Base-by-base conservation (phyloP, 1,140 invertebrate species). In the Halictus rubicundus region DNA sequence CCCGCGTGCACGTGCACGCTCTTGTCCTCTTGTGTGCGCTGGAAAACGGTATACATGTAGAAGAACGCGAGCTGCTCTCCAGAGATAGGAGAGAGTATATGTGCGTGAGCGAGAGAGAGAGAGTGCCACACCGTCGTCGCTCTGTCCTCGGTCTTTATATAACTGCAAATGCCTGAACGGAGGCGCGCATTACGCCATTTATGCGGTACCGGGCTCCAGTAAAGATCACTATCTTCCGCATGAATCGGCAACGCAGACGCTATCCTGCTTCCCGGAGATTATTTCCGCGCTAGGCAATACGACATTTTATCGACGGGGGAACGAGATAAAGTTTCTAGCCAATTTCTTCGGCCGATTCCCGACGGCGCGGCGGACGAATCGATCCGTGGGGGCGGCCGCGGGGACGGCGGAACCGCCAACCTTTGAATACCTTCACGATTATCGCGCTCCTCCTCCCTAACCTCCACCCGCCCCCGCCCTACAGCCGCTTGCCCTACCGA, bases 91-190 rank as follows among this genome's bases (percentile, higher is more conserved):
- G 42, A 14, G 21, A n/a, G 6, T 57, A 57, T 57, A n/a, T 57
- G 21, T 9, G 21, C 19, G 21, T 1, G 54, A n/a, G 54, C 49
- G 49, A 54, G 21, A 6, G 49, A 3, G 39, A 6, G 39, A 0
- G 1, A 1, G 10, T 14, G 39, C 10, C 10, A n/a, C 2, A n/a
- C 2, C 54, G 54, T 57, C 49, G 54, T n/a, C 19, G 54, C 49
- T 21, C 49, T 52, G 49, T 52, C 49, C 49, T 52, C 49, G 46
- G 32, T 78, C 76, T 78, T 78, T 72, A 78, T 78, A 76, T 23
- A 80, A 84, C 82, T 84, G 69, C 65, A 74, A 84, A 84, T 84
- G 73, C 80, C 68, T 71, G 82, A 84, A 68, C 69, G 76, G 64
- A 49, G 82, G 66, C 71, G 61, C 66, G 46, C 70, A 66, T 83